Evolutionary conservation across 1,140 invertebrate genomes (phyloP).

Genomic region (Drosophila insularis): DNA sequence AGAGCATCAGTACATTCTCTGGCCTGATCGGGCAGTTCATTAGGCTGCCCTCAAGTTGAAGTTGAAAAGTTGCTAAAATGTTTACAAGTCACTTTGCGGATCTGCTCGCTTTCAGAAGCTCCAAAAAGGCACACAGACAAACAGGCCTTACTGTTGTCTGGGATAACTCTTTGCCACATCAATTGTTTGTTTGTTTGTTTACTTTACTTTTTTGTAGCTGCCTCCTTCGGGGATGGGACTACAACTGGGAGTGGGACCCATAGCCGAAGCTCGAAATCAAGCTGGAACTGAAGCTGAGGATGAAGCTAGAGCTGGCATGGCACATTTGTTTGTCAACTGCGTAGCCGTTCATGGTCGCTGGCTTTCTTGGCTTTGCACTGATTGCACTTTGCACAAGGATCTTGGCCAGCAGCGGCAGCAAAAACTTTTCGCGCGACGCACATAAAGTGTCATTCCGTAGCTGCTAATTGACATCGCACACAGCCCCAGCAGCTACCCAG

Average conservation of each 20-base stretch:
- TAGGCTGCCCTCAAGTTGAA: constrained; percentile 53
- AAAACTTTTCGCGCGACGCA: constrained; percentile 69
- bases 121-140: constrained; percentile 53
- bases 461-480: constrained; percentile 82
- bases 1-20: neutral
- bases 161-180: constrained; percentile 44
- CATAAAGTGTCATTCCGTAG: constrained; percentile 81
- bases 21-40: constrained; percentile 53
- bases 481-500: constrained; percentile 54
- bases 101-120: constrained; percentile 66
- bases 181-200: constrained; percentile 64
- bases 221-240: neutral
- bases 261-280: neutral
- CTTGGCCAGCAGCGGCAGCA: constrained; percentile 16
- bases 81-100: constrained; percentile 78
- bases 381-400: constrained; percentile 77
- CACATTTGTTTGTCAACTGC: constrained; percentile 80
- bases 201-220: neutral
- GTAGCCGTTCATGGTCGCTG: constrained; percentile 74
- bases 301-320: constrained; percentile 28
- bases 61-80: constrained; percentile 80
- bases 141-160: constrained; percentile 69
- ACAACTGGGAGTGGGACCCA: neutral
- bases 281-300: neutral
- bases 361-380: constrained; percentile 74